Percentiles rank a stretch among this genome's conserved stretches.
These are phyloP conservation scores for Ptychoptera albimana DNA, from an alignment of 2,888 invertebrate genomes.

Conservation along the genomic window DNA sequence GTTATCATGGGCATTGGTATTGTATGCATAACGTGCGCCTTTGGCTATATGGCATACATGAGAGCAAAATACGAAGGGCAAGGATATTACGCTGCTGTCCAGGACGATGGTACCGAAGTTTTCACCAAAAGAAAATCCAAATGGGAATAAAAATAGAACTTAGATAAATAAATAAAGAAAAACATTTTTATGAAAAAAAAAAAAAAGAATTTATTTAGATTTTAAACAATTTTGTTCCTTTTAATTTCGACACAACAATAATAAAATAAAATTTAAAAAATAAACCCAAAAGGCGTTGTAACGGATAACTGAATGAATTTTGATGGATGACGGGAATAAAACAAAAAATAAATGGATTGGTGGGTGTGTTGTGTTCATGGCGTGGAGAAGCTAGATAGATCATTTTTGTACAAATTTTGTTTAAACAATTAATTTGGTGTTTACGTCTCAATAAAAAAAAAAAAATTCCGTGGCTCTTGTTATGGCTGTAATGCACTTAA, in stretches of 20 bases:
- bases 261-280: too few relatives aligned
- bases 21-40: slow-evolving; percentile 53
- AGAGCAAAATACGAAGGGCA: slow-evolving; percentile 59
- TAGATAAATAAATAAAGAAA: too few relatives aligned
- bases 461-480: not conserved
- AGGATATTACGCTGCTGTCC: slow-evolving; percentile 66
- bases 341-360: too few relatives aligned
- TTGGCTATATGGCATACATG: slow-evolving; percentile 77
- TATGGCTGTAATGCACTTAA: slow-evolving; percentile 40
- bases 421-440: not conserved
- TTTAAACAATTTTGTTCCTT: too few relatives aligned
- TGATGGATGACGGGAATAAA: too few relatives aligned
- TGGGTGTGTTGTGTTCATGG: too few relatives aligned
- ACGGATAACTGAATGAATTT: too few relatives aligned
- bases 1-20: slow-evolving; percentile 70
- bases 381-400: too few relatives aligned
- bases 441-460: not conserved
- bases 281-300: too few relatives aligned
- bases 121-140: slow-evolving; percentile 61
- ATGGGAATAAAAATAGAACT: slow-evolving; percentile 38
- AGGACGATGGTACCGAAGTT: slow-evolving; percentile 59
- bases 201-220: too few relatives aligned
- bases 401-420: not conserved
- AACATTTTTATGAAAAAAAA: too few relatives aligned
- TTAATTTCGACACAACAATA: too few relatives aligned